Conservation (phyloP, 2,797 vertebrate genomes). For the Agapornis canus region DNA sequence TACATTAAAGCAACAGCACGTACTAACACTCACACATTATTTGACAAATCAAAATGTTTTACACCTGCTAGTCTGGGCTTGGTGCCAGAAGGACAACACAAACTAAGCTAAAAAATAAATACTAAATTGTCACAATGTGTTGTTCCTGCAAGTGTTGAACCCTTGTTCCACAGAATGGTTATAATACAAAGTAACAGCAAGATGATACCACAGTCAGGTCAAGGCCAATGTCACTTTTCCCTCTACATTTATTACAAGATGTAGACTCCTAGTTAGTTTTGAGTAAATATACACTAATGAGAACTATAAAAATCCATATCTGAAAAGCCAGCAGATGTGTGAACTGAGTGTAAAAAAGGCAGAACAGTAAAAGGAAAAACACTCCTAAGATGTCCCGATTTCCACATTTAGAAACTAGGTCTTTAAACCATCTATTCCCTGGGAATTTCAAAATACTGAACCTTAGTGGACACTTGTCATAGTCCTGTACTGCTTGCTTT, state of each 20-base stretch:
- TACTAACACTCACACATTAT: background rate
- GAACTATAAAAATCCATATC: background rate
- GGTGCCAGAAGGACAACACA: background rate
- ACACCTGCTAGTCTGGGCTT: background rate
- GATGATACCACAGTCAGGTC: background rate
- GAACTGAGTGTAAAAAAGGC: background rate
- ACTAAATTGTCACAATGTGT: background rate
- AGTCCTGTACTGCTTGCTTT: background rate
- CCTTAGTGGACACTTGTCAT: background rate
- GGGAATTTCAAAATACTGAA: background rate
- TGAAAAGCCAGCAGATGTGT: background rate
- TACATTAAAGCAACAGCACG: background rate
- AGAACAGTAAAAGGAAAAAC: background rate
- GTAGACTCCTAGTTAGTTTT: background rate
- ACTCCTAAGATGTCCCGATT: background rate
- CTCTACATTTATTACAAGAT: background rate
- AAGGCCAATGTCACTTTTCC: background rate
- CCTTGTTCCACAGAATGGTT: background rate
- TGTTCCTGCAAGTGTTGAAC: background rate
- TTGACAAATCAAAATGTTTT: background rate
- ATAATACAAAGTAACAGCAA: background rate
- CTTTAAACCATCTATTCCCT: constrained; percentile 47
- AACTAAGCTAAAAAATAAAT: background rate
- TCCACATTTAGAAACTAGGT: constrained; percentile 55
- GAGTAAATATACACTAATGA: background rate